These are phyloP conservation scores for Metellina segmentata DNA, from an alignment of 2,888 invertebrate genomes.

Conservation along the genomic window DNA sequence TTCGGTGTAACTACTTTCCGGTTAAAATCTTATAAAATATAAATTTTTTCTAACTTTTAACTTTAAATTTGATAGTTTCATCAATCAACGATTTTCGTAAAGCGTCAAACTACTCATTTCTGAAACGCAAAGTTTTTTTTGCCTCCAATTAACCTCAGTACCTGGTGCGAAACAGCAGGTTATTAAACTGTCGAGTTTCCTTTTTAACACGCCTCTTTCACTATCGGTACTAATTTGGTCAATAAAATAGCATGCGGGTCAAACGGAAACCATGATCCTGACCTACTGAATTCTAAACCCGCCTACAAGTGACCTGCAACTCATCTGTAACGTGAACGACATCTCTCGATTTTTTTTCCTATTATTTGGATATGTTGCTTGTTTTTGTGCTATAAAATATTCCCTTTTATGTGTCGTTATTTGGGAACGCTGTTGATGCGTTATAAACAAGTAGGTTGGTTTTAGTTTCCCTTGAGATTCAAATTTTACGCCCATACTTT, in stretches of 20 bases:
- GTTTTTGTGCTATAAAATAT: background rate
- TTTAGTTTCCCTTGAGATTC: too few relatives aligned
- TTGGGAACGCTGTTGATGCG: too few relatives aligned
- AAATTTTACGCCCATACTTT: too few relatives aligned
- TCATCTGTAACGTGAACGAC: background rate
- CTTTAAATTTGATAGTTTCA: too few relatives aligned
- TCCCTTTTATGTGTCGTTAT: background rate
- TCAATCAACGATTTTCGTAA: too few relatives aligned
- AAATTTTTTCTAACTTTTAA: too few relatives aligned
- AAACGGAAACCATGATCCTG: slow-evolving; percentile 6
- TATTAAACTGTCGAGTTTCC: background rate
- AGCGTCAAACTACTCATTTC: background rate
- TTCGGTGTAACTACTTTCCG: too few relatives aligned
- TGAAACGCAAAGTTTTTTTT: background rate
- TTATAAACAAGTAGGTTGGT: too few relatives aligned
- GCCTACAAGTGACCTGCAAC: slow-evolving; percentile 41
- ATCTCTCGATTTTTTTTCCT: background rate
- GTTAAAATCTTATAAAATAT: too few relatives aligned
- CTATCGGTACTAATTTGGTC: slow-evolving; percentile 54
- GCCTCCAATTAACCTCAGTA: slow-evolving; percentile 2
- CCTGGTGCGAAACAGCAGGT: background rate
- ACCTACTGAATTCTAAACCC: slow-evolving; percentile 22
- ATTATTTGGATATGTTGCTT: background rate
- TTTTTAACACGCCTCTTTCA: too few relatives aligned
- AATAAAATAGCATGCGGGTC: background rate